Conservation (phyloP, 2,113 vertebrate species). For the Myiozetetes cayanensis region DNA sequence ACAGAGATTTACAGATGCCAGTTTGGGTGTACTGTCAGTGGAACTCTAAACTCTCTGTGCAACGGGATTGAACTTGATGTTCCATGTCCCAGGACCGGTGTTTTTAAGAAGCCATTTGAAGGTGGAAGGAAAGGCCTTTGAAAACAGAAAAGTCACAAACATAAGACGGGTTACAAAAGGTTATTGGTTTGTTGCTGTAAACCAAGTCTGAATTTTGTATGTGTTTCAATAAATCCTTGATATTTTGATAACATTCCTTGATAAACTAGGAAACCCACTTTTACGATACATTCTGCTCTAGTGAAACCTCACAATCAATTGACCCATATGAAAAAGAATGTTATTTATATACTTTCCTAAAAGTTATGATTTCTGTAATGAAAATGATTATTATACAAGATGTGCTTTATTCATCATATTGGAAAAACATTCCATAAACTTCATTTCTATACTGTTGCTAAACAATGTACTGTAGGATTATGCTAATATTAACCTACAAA, state of each 20-base stretch:
- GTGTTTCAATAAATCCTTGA: neutral
- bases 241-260: neutral
- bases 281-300: neutral
- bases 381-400: neutral
- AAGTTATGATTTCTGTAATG: neutral
- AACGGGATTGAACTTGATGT: neutral
- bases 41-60: neutral
- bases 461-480: constrained; percentile 53
- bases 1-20: neutral
- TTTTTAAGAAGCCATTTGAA: neutral
- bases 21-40: neutral
- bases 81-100: neutral
- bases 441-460: constrained; percentile 18
- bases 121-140: neutral
- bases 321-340: neutral
- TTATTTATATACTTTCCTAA: neutral
- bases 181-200: neutral
- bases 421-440: neutral
- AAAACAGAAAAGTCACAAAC: neutral
- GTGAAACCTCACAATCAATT: neutral
- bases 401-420: neutral
- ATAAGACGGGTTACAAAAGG: neutral
- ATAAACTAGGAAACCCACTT: neutral
- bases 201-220: neutral
- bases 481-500: constrained; percentile 74